These are phyloP conservation scores for Hucho hucho DNA, from an alignment of 2,113 vertebrate species.

Conservation along the genomic window DNA sequence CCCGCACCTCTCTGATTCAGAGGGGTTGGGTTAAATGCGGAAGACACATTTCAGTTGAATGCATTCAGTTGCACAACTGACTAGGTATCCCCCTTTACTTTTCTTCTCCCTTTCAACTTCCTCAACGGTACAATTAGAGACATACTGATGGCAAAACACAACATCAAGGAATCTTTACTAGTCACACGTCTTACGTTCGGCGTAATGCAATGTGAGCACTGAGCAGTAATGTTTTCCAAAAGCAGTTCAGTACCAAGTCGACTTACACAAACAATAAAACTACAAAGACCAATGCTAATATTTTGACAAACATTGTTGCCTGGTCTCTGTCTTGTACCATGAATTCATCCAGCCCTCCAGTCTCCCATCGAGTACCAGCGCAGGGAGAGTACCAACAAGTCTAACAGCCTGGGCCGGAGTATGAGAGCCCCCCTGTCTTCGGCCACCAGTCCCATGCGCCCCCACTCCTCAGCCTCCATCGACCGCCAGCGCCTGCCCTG, in stretches of 20 bases:
- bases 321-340: slow-evolving; percentile 3
- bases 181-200: background rate
- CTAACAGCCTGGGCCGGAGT: slow-evolving; percentile 85
- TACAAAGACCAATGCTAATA: background rate
- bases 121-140: slow-evolving; percentile 78
- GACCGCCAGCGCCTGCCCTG: slow-evolving; percentile 78
- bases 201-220: background rate
- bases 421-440: slow-evolving; percentile 72
- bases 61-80: no score
- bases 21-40: no score
- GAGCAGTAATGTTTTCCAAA: no score
- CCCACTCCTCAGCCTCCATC: slow-evolving; percentile 82
- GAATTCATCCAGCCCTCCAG: slow-evolving; percentile 78
- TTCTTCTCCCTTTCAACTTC: slow-evolving; percentile 69
- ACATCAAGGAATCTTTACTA: background rate
- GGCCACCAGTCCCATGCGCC: slow-evolving; percentile 64
- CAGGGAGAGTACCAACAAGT: slow-evolving; percentile 80
- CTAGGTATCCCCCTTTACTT: no score
- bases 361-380: slow-evolving; percentile 93
- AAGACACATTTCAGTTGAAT: no score
- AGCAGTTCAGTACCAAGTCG: background rate
- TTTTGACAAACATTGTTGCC: background rate
- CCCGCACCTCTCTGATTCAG: no score
- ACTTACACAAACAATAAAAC: background rate
- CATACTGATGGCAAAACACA: background rate